Evolutionary conservation across 1,140 invertebrate genomes (phyloP), one percentile per base, ranked within the genome.

Genomic region (Aphaenogaster rudis): DNA sequence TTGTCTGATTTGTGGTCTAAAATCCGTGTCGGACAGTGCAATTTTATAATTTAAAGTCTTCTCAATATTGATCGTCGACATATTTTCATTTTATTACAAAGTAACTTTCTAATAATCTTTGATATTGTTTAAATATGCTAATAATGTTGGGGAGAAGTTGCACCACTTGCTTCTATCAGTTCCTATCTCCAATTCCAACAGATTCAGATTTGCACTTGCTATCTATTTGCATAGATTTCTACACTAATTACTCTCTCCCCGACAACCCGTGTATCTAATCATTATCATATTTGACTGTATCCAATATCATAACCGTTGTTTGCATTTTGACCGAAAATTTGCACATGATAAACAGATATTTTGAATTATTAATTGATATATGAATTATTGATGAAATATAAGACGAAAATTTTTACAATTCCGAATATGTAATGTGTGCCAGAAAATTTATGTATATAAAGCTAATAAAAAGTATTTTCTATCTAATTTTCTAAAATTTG

Each of bases 251-350:
- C 3, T 48, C 9, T 64, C 13, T n/a, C 5, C 11, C 9, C 9
- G 28, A 52, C 13, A 54, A 36, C 1, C 17, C 1, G 6, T 57
- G 13, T 28, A 21, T 7, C 11, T 74, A 36, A 57, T 54, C 7
- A 52, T 57, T 76, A 39, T 72, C 2, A 9, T 21, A 57, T 57
- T 74, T 54, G 6, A 36, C 36, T 33, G 6, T 36, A 36, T 13
- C 2, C 36, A 57, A 13, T 57, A 5, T 57, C 9, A n/a, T 15
- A 57, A 57, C 5, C 15, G 3, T n/a, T 39, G 33, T 57, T 74
- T 9, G 33, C n/a, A 74, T 36, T 74, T 74, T 57, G 33, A 72
- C 8, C 2, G 52, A 57, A 39, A 74, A 74, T 74, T 74, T 74
- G 15, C 1, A 5, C 3, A 33, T 15, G 5, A 69, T 6, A 15